Evolutionary conservation across 1,140 invertebrate species (phyloP).

Genomic region (Odontomachus brunneus): DNA sequence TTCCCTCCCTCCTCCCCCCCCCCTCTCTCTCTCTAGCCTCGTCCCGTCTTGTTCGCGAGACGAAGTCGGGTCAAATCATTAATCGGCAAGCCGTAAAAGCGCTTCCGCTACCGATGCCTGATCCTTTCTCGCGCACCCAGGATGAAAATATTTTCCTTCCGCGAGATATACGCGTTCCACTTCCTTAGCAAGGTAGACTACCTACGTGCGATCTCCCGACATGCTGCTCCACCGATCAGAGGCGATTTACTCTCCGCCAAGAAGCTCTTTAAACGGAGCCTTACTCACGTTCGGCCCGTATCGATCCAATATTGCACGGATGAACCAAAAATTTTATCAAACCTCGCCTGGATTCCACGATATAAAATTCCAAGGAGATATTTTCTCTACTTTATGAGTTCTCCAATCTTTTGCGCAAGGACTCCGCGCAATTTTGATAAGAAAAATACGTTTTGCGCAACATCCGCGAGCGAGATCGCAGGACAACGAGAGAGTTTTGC

Average conservation of each 20-base stretch:
- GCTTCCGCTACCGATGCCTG: conserved; percentile 4
- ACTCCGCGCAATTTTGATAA: conserved; percentile 43
- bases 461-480: neutral
- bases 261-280: conserved; percentile 59
- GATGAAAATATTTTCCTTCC: conserved; percentile 59
- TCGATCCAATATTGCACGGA: conserved; percentile 52
- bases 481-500: neutral
- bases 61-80: conserved; percentile 4
- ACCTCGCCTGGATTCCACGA: conserved; percentile 33
- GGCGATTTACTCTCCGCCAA: conserved; percentile 54
- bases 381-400: conserved; percentile 53
- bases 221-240: conserved; percentile 41
- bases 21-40: neutral
- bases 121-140: conserved; percentile 20
- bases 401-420: conserved; percentile 26
- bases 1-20: neutral
- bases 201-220: conserved; percentile 56
- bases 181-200: conserved; percentile 56
- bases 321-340: conserved; percentile 61
- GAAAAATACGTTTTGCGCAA: conserved; percentile 43
- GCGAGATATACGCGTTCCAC: conserved; percentile 40
- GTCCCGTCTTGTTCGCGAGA: neutral
- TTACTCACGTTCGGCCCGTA: conserved; percentile 37
- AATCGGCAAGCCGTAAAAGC: conserved; percentile 28
- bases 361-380: conserved; percentile 45